Conservation (phyloP, 2,888 invertebrate genomes). For the Leucophora obtusa region DNA sequence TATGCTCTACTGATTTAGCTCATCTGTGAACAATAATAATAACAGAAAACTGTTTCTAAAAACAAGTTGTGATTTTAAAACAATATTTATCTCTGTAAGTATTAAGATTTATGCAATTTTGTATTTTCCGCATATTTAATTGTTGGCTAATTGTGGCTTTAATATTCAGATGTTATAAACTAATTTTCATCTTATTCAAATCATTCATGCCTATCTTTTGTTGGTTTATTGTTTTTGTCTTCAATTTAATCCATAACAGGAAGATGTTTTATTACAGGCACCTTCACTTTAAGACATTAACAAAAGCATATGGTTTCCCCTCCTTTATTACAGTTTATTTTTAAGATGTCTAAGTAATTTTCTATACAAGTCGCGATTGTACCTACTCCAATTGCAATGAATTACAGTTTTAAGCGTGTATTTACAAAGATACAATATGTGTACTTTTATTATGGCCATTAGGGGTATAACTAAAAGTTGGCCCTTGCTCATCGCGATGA, state of each 20-base stretch:
- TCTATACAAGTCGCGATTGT: slow-evolving; percentile 21
- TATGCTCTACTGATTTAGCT: neutral
- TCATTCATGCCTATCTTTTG: slow-evolving; percentile 36
- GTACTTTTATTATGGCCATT: too few relatives aligned
- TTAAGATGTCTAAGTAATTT: slow-evolving; percentile 9
- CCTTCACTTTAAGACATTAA: neutral
- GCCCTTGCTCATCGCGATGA: too few relatives aligned
- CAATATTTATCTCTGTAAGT: too few relatives aligned
- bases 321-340: neutral
- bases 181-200: slow-evolving; percentile 14
- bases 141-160: slow-evolving; percentile 39
- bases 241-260: slow-evolving; percentile 32
- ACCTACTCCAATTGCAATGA: slow-evolving; percentile 39
- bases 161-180: neutral
- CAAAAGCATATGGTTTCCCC: slow-evolving; percentile 7
- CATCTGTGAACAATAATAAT: neutral
- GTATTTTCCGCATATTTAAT: slow-evolving; percentile 55
- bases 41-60: neutral
- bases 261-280: slow-evolving; percentile 24
- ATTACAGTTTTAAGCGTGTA: slow-evolving; percentile 9
- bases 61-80: slow-evolving; percentile 21
- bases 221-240: neutral
- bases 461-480: too few relatives aligned
- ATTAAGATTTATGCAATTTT: slow-evolving; percentile 35
- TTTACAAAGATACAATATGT: too few relatives aligned